phyloP scores from a whole-genome alignment of 2,888 invertebrate genomes.

The Gonocerus acuteangulatus region DNA sequence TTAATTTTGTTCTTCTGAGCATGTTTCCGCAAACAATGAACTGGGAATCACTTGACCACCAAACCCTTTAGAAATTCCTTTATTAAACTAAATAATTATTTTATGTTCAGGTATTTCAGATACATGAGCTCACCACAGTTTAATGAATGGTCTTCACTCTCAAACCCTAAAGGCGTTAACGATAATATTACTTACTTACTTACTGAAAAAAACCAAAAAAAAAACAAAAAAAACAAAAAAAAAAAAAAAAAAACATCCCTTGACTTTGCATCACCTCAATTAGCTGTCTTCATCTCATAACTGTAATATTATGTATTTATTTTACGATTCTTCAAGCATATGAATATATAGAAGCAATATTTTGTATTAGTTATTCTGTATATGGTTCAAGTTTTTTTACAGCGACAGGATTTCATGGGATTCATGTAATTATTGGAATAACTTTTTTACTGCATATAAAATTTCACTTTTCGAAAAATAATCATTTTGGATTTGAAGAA shows the following conservation, averaged over 20 bases:
- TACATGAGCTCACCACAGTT: slow-evolving; percentile 55
- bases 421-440: slow-evolving; percentile 61
- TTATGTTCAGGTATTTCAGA: slow-evolving; percentile 61
- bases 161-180: slow-evolving; percentile 47
- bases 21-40: slow-evolving; percentile 54
- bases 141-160: slow-evolving; percentile 48
- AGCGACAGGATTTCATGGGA: slow-evolving; percentile 66
- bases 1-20: slow-evolving; percentile 54
- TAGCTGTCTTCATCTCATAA: no score
- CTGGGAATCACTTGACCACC: slow-evolving; percentile 59
- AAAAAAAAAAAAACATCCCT: no score
- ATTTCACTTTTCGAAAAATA: slow-evolving; percentile 49
- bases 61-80: slow-evolving; percentile 59
- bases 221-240: no score
- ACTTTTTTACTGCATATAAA: slow-evolving; percentile 50
- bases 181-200: no score
- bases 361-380: slow-evolving; percentile 53
- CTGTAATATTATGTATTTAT: slow-evolving; percentile 54
- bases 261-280: no score
- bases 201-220: no score
- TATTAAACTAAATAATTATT: slow-evolving; percentile 65
- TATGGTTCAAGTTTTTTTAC: slow-evolving; percentile 65
- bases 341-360: slow-evolving; percentile 60
- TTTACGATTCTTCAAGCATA: slow-evolving; percentile 59
- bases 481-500: slow-evolving; percentile 59